Base-by-base conservation (phyloP, 2,113 vertebrate genomes). In the Osmerus eperlanus region DNA sequence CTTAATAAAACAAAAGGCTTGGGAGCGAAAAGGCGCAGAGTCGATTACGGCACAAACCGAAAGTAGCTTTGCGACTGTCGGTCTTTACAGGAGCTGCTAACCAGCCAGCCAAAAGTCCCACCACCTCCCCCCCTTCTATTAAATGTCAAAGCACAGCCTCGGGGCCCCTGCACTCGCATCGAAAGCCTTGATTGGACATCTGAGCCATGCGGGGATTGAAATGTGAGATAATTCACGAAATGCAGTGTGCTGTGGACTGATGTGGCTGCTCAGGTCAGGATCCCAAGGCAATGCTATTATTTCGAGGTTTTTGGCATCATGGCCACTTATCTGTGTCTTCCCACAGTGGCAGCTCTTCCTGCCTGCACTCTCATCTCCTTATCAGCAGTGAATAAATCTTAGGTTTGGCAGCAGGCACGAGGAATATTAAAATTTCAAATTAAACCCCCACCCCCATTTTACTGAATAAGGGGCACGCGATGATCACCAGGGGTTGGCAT, bases 81-180 rank as follows among this genome's bases (percentile, higher is more conserved):
- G 78, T 86, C 85, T 88, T 88, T 86, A 84, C 80, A 74, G 78
- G 78, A 77, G 82, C 76, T 61, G 68, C 85, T 88, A 90, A 89
- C 76, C 85, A 88, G 87, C 83, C 86, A 75, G 68, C 41, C 41
- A 47, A 47, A 71, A 69, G 29, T 76, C 83, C 84, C 72, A 81
- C 79, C 73, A 78, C 81, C 55, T 63, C 71, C 81, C 76, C 83
- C 81, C 74, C 85, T 80, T 84, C 75, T 64, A 65, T 74, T 81
- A 90, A 92, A 91, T 91, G 89, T 87, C 86, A 91, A 81, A 83
- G 87, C 80, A 15, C 75, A 70, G 86, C 90, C 87, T 69, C 67
- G 78, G 80, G 89, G 74, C 67, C 13, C 63, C 63, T 2, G 47
- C 1, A 47, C 73, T 69, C 66, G 73, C 81, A 78, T 78, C 83